These are phyloP conservation scores for Parazoanthus swiftii DNA, from an alignment of 92 coral and sea anemone genomes.

Conservation along the genomic window DNA sequence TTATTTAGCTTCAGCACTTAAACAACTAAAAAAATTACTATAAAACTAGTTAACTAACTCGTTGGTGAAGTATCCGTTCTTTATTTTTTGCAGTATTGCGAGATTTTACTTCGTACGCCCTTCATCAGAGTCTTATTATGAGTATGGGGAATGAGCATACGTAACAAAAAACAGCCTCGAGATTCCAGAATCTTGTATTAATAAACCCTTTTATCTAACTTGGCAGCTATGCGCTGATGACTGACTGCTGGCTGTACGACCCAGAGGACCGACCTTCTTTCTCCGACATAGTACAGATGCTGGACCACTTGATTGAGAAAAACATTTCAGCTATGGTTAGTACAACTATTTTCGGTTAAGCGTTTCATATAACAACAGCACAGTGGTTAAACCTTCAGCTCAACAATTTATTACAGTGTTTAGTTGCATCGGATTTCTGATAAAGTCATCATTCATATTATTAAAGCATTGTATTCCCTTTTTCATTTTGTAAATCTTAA, in stretches of 20 bases:
- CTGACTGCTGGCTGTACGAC: constrained; percentile 80
- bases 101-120: no score
- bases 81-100: no score
- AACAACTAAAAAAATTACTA: no score
- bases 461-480: background rate
- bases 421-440: no score
- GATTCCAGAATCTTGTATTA: background rate
- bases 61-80: no score
- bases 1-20: no score
- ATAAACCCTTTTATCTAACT: background rate
- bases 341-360: background rate
- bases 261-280: constrained; percentile 87
- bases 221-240: constrained; percentile 73
- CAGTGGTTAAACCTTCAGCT: no score
- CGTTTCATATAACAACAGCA: no score
- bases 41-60: no score
- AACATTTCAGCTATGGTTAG: constrained; percentile 83
- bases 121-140: background rate
- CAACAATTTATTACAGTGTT: no score
- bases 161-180: background rate
- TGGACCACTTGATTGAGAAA: constrained; percentile 72
- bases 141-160: background rate
- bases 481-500: background rate
- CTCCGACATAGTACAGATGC: constrained; percentile 63
- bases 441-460: background rate